Base-by-base conservation (phyloP, 2,797 vertebrate species). In the Cossypha niveicapilla region DNA sequence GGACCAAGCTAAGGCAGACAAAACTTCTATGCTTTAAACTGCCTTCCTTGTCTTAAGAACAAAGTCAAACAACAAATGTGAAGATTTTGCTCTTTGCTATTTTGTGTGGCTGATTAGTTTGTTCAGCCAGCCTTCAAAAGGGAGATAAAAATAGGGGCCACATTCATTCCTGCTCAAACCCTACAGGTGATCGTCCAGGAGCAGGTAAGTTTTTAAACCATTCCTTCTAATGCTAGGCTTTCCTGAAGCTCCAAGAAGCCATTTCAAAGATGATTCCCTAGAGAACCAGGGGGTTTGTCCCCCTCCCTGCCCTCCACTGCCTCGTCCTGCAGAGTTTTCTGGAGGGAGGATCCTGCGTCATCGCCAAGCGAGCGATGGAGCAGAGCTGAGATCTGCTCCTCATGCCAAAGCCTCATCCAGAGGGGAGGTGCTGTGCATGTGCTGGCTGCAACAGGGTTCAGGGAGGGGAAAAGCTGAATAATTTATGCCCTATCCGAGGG, bases 401-500 rank as follows among this genome's bases (percentile, higher is more conserved):
- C 44, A 1, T 60, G 95, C 95, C 94, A 88, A 73, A 94, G 88
- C 13, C 86, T 74, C 88, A 19, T 89, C 88, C 93, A 91, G 74
- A 76, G 89, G 86, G 95, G 94, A 92, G 94, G 78, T 73, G 90
- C 6, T 86, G 91, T 91, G 91, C 90, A 70, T 94, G 91, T 91
- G 86, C 95, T 94, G 92, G 88, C 93, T 86, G 82, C 84, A 45
- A 3, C 84, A 58, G 65, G 35, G 91, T 18, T 61, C 91, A 58
- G 92, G 84, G 92, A 94, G 88, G 92, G 92, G 94, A 94, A 93
- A 72, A 93, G 58, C 65, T 89, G 88, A 75, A 71, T 95, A 94
- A 96, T 95, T 96, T 87, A 94, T 92, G 91, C 35, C 88, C 84
- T 77, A 89, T 86, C 81, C 0, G 7, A 95, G 84, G 88, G 88